Evolutionary conservation across 1,140 invertebrate species (phyloP).

Genomic region (Plutomurus gul): DNA sequence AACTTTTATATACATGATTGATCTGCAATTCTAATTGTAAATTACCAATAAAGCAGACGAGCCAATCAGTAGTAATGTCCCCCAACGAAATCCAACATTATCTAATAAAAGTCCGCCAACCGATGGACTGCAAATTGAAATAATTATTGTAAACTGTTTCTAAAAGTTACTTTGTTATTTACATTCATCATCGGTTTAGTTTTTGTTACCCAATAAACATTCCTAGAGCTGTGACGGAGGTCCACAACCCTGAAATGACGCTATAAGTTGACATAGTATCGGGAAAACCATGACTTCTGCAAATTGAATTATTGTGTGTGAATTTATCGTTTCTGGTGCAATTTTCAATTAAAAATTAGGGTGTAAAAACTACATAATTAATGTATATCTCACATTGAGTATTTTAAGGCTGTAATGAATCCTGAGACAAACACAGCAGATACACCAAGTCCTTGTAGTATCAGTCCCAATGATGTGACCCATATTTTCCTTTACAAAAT

Average conservation of each 20-base stretch:
- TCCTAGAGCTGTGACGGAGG: slow-evolving; percentile 78
- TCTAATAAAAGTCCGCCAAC: slow-evolving; percentile 74
- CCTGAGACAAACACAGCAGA: slow-evolving; percentile 77
- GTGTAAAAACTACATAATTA: background rate
- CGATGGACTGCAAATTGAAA: background rate
- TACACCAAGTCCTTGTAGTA: slow-evolving; percentile 79
- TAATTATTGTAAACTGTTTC: background rate
- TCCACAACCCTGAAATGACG: slow-evolving; percentile 81
- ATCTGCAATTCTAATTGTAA: background rate
- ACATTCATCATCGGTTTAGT: too few relatives aligned
- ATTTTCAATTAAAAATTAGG: too few relatives aligned
- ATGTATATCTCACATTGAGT: slow-evolving; percentile 57
- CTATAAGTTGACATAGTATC: slow-evolving; percentile 82
- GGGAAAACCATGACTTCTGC: slow-evolving; percentile 71
- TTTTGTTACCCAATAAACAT: slow-evolving; percentile 58
- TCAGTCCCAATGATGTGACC: slow-evolving; percentile 69
- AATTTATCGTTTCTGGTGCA: too few relatives aligned
- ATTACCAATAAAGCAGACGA: background rate
- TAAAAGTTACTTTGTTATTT: background rate
- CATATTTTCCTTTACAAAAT: slow-evolving; percentile 61
- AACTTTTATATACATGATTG: background rate
- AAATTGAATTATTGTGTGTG: slow-evolving; percentile 32
- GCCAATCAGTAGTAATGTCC: background rate
- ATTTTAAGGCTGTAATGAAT: slow-evolving; percentile 75
- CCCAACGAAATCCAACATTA: slow-evolving; percentile 66